Conservation (phyloP, 2,888 invertebrate species). For the Catocala nupta region DNA sequence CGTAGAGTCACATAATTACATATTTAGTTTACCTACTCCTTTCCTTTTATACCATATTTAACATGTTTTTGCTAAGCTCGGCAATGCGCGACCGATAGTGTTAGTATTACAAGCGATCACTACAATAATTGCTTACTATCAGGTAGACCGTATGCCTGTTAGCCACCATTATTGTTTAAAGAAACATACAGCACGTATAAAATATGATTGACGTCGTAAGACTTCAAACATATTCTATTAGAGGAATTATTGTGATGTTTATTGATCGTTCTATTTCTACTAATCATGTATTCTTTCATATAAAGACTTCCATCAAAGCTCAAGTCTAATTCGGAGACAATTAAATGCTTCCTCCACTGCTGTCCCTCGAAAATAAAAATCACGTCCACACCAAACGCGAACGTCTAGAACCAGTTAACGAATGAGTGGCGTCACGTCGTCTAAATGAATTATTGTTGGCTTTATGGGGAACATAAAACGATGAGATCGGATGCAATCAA, state of each 20-base stretch:
- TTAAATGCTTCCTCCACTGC: constrained; percentile 45
- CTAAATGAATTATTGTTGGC: constrained; percentile 87
- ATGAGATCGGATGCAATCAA: constrained; percentile 87
- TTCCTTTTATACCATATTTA: too few relatives aligned
- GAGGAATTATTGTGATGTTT: constrained; percentile 5
- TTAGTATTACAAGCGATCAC: too few relatives aligned
- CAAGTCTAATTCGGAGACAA: constrained; percentile 47
- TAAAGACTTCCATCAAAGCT: constrained; percentile 32
- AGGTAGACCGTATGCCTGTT: too few relatives aligned
- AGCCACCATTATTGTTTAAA: neutral
- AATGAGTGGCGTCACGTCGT: constrained; percentile 86
- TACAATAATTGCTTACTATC: too few relatives aligned
- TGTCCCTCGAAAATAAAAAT: constrained; percentile 51
- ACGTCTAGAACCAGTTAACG: constrained; percentile 81
- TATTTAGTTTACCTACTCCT: too few relatives aligned
- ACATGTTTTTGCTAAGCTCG: too few relatives aligned
- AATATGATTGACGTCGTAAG: neutral
- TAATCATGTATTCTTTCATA: neutral
- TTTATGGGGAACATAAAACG: constrained; percentile 86
- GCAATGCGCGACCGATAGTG: too few relatives aligned
- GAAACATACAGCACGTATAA: neutral
- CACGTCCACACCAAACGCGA: constrained; percentile 57
- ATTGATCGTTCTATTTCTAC: constrained; percentile 2
- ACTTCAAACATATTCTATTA: neutral
- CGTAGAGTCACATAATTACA: too few relatives aligned